phyloP scores from a whole-genome alignment of 2,113 vertebrate genomes.

The Coptodon bakossiorum region DNA sequence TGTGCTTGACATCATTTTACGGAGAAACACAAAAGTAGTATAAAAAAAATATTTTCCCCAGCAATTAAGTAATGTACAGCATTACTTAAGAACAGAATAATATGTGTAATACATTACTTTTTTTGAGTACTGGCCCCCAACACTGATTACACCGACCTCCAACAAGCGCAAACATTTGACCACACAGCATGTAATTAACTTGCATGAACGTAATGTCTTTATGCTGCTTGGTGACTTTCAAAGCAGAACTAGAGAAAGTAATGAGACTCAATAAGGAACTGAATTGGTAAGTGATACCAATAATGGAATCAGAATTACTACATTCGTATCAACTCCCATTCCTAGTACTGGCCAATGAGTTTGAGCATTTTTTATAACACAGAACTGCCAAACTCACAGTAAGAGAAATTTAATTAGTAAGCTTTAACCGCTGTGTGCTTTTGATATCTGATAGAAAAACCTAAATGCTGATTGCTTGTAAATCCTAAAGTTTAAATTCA shows the following conservation, averaged over 20 bases:
- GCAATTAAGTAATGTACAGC: background rate
- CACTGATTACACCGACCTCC: background rate
- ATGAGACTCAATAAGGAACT: background rate
- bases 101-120: background rate
- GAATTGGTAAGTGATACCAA: background rate
- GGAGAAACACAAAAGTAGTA: background rate
- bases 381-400: background rate
- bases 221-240: background rate
- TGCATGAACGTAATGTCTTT: background rate
- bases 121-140: background rate
- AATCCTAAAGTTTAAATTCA: background rate
- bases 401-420: background rate
- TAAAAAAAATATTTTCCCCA: background rate
- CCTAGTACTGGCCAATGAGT: background rate
- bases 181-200: background rate
- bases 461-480: background rate
- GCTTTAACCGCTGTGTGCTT: background rate
- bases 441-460: background rate
- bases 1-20: background rate
- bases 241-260: background rate
- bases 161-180: background rate
- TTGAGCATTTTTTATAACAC: background rate
- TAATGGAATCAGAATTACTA: background rate
- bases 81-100: background rate
- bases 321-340: background rate